Evolutionary conservation across 2,797 vertebrate species (phyloP).

Genomic region (Hippopotamyrus pictus): DNA sequence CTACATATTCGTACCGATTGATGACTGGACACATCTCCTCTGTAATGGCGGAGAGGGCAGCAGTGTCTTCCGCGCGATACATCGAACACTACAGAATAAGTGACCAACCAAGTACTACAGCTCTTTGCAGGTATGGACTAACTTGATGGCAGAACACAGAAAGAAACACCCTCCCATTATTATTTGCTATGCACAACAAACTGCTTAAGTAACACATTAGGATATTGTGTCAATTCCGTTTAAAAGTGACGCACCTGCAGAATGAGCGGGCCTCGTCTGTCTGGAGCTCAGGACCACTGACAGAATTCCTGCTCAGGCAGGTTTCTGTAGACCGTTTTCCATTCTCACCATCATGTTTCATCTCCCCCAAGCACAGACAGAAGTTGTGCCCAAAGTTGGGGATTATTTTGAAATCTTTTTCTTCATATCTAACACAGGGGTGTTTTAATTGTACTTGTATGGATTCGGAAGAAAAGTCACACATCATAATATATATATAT

Average conservation of each 20-base stretch:
- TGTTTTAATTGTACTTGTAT: background rate
- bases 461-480: slow-evolving; percentile 11
- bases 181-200: background rate
- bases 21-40: slow-evolving; percentile 4
- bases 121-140: background rate
- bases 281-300: background rate
- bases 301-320: background rate
- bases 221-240: background rate
- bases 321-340: background rate
- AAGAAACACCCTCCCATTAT: background rate
- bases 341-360: background rate
- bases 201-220: background rate
- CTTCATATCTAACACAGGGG: background rate
- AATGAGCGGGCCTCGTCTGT: background rate
- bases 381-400: slow-evolving; percentile 56
- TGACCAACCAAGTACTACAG: slow-evolving; percentile 32
- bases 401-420: background rate
- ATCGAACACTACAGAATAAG: slow-evolving; percentile 52
- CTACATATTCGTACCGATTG: background rate
- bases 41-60: slow-evolving; percentile 32
- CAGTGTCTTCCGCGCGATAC: slow-evolving; percentile 50
- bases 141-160: background rate
- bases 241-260: background rate
- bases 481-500: background rate
- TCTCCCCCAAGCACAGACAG: slow-evolving; percentile 54